Conservation (phyloP, 2,113 vertebrate genomes). For the Isurus oxyrinchus region DNA sequence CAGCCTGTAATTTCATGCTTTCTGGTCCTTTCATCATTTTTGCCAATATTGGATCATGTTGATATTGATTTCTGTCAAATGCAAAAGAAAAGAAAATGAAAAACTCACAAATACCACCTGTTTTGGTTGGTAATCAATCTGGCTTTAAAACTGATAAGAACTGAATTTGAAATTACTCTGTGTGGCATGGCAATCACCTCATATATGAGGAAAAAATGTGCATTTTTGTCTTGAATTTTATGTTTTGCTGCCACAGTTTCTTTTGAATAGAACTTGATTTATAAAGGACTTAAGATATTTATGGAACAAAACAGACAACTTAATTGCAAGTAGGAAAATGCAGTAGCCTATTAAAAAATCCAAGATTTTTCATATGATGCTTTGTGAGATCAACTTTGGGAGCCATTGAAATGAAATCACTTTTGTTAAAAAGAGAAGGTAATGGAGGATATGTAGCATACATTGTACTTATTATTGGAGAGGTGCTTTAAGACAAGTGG, state of each 20-base stretch:
- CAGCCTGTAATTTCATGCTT: conserved; percentile 56
- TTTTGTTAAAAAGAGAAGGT: neutral
- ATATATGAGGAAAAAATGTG: neutral
- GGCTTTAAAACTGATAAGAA: conserved; percentile 3
- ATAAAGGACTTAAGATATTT: neutral
- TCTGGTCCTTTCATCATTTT: conserved; percentile 48
- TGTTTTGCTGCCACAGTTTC: neutral
- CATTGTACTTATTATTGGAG: neutral
- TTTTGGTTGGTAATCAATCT: neutral
- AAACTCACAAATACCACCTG: neutral
- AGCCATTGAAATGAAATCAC: neutral
- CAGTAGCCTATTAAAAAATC: neutral
- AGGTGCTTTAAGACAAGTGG: neutral
- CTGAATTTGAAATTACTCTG: neutral
- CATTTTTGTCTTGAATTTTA: neutral
- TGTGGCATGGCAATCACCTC: neutral
- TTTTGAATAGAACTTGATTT: neutral
- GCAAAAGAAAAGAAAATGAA: conserved; percentile 30
- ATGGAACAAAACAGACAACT: neutral
- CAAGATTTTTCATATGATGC: neutral
- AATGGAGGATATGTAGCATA: neutral
- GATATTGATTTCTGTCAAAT: conserved; percentile 53
- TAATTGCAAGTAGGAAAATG: neutral
- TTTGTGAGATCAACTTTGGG: neutral
- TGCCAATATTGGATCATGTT: conserved; percentile 47